These are phyloP conservation scores for Excalfactoria chinensis DNA, from an alignment of 2,113 vertebrate genomes.

Conservation along the genomic window DNA sequence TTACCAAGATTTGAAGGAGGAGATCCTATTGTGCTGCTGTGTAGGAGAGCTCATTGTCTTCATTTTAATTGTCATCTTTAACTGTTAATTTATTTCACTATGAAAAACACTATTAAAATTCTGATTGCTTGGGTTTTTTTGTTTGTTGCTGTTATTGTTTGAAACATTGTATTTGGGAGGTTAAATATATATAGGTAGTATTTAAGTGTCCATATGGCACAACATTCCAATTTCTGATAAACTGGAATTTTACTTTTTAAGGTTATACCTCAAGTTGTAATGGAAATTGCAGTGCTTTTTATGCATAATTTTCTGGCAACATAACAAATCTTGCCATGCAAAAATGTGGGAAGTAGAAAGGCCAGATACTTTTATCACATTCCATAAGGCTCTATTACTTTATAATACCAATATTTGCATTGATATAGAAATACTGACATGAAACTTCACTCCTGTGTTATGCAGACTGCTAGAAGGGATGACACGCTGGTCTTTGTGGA, in stretches of 20 bases:
- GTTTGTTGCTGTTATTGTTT: too few species aligned
- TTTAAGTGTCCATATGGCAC: fast-evolving
- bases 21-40: too few species aligned
- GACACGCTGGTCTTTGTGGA: background rate
- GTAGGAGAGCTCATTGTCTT: background rate
- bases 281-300: background rate
- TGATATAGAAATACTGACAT: background rate
- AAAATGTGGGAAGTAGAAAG: background rate
- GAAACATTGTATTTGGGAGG: background rate
- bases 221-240: background rate
- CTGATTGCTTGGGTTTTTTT: background rate
- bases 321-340: background rate
- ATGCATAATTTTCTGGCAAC: background rate
- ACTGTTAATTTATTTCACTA: background rate
- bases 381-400: background rate
- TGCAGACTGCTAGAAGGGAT: background rate
- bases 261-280: background rate
- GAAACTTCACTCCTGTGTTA: background rate
- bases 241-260: background rate
- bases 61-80: background rate
- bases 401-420: background rate
- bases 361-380: background rate
- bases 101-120: background rate
- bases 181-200: background rate
- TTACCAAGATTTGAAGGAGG: too few species aligned